phyloP scores from a whole-genome alignment of 2,113 vertebrate species.

The Ascaphus truei region DNA sequence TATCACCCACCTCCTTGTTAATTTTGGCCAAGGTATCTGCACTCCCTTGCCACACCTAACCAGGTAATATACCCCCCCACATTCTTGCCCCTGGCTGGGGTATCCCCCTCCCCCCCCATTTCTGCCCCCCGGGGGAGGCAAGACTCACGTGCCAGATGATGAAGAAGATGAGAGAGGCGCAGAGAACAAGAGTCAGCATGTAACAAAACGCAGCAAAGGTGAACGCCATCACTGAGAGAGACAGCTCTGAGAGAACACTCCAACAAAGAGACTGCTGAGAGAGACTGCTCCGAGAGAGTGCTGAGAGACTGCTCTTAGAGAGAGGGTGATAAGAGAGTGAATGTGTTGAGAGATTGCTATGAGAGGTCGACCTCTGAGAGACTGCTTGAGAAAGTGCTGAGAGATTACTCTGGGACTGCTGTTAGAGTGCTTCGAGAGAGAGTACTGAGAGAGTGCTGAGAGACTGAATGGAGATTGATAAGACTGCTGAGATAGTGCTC shows the following conservation, averaged over 20 bases:
- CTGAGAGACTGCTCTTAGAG: neutral
- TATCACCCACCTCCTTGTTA: neutral
- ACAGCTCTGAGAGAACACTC: neutral
- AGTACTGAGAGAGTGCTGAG: neutral
- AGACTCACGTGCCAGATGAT: constrained; percentile 93
- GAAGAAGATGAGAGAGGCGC: constrained; percentile 90
- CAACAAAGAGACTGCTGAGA: neutral
- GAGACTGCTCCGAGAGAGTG: neutral
- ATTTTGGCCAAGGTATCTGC: no score
- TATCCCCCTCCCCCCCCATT: neutral
- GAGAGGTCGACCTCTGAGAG: neutral
- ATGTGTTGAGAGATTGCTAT: neutral
- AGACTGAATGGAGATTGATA: neutral
- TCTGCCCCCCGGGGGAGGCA: neutral
- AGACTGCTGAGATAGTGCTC: neutral
- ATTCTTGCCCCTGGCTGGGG: neutral
- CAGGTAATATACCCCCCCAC: no score
- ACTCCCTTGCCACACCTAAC: neutral
- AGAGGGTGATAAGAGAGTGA: neutral
- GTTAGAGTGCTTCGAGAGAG: no score
- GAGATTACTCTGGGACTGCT: neutral
- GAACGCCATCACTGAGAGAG: constrained; percentile 68
- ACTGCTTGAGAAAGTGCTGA: neutral
- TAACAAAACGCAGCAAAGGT: constrained; percentile 95
- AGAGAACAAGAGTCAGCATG: constrained; percentile 90